These are phyloP conservation scores for Morelia viridis DNA, from an alignment of 2,797 vertebrate genomes.

Conservation along the genomic window DNA sequence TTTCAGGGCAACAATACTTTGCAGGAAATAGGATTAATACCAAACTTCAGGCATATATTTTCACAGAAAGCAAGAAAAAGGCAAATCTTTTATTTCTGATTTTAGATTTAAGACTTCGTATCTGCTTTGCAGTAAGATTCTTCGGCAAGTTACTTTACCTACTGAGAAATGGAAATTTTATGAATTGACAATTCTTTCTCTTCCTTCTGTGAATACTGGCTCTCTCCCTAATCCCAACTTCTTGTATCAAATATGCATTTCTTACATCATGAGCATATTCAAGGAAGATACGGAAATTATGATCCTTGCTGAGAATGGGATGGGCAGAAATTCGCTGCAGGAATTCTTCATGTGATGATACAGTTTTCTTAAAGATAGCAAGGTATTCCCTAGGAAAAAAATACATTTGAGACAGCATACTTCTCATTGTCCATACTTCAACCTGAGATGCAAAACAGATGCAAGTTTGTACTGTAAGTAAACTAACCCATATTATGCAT, in stretches of 20 bases:
- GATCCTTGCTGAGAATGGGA: constrained; percentile 90
- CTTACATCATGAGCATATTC: constrained; percentile 99
- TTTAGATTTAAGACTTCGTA: too few relatives aligned
- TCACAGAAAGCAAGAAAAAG: neutral
- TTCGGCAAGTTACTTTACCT: too few relatives aligned
- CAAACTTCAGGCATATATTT: too few relatives aligned
- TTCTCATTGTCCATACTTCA: neutral
- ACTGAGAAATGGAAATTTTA: too few relatives aligned
- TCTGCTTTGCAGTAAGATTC: too few relatives aligned
- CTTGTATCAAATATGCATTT: constrained; percentile 24
- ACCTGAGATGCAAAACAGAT: neutral
- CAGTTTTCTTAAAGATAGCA: constrained; percentile 98
- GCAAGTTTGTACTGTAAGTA: neutral
- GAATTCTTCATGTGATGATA: constrained; percentile 95
- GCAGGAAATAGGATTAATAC: too few relatives aligned
- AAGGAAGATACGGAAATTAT: constrained; percentile 96
- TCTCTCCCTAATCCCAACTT: too few relatives aligned
- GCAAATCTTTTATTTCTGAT: too few relatives aligned
- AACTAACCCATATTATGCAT: too few relatives aligned
- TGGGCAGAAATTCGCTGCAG: constrained; percentile 93
- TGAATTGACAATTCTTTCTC: too few relatives aligned
- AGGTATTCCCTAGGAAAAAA: constrained; percentile 80
- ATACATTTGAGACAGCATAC: neutral
- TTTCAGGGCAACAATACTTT: neutral
- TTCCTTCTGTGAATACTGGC: too few relatives aligned